Base-by-base conservation (phyloP, 2,888 invertebrate species). In the Nycteola revayana region DNA sequence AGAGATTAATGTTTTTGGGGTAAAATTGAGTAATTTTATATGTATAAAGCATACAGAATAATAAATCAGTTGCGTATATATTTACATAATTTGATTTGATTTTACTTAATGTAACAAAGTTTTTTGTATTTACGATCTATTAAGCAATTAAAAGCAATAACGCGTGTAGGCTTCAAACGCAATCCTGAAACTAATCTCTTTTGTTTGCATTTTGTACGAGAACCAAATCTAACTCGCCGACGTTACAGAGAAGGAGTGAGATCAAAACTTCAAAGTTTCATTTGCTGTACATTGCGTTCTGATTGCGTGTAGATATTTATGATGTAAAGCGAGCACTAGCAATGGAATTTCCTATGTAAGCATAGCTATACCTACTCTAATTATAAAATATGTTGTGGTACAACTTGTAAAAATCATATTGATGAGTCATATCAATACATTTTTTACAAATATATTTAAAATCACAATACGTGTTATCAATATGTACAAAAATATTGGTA, bases 201-300 rank as follows among this genome's bases (percentile, higher is more conserved):
- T 76, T 72, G 74, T 75, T 71, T 76, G 72, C 67, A 78, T 80
- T 76, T 75, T 77, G 73, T 65, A 75, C 65, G 64, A 72, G 71
- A 63, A 66, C 56, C 56, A 59, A 56, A 56, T 56, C 51, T 56
- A 56, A 59, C 60, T 59, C 67, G 68, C 67, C 60, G 55, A 67
- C 65, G 53, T 56, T 65, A 61, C 54, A 3, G 14, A 2, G 58
- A 64, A 65, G 58, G 56, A 54, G 38, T 54, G 50, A 51, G 60
- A 71, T 67, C 66, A 60, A 57, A 49, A 63, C 50, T 49, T 53
- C 54, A 31, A 44, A 47, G 42, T 30, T 45, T 42, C 14, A 14
- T 32, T 26, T 32, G 25, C 14, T 9, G 27, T 40, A 35, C 46
- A 56, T 4, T 42, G 58, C 40, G 36, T 39, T 47, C 32, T 43